Evolutionary conservation across 92 coral and sea anemone genomes (phyloP).

Genomic region (Phenganax stokvisi): DNA sequence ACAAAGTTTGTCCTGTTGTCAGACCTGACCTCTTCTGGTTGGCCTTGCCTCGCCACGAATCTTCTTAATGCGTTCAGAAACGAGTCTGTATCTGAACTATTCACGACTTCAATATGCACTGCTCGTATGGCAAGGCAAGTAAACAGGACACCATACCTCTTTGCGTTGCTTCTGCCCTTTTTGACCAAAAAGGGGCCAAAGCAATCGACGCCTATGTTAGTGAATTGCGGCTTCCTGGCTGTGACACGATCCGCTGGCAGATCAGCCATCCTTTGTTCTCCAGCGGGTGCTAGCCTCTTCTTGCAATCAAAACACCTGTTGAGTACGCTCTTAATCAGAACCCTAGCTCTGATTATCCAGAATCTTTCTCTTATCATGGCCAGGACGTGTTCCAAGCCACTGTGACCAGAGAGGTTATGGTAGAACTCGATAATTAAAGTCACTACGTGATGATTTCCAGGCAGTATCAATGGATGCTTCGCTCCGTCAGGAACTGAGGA

Average conservation of each 20-base stretch:
- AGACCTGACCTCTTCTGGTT: too few relatives aligned
- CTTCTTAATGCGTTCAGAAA: too few relatives aligned
- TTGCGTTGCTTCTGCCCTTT: too few relatives aligned
- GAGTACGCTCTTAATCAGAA: conserved; percentile 6
- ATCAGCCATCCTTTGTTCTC: conserved; percentile 40
- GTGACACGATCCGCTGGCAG: conserved; percentile 34
- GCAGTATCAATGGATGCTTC: background rate
- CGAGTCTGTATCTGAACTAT: too few relatives aligned
- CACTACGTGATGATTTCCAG: background rate
- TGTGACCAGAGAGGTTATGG: background rate
- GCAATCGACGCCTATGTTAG: conserved; percentile 25
- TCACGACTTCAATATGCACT: too few relatives aligned
- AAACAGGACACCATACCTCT: too few relatives aligned
- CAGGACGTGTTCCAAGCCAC: background rate
- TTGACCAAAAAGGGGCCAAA: background rate
- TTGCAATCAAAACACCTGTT: conserved; percentile 20
- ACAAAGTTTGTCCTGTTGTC: too few relatives aligned
- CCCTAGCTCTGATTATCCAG: background rate
- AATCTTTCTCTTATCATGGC: too few relatives aligned
- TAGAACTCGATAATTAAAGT: background rate
- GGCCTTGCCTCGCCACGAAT: too few relatives aligned
- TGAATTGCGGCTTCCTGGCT: conserved; percentile 20
- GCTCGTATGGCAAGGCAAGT: too few relatives aligned
- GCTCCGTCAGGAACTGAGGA: background rate
- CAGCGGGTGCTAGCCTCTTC: conserved; percentile 27